Percentiles rank a stretch among this genome's conserved stretches.
phyloP scores from a whole-genome alignment of 2,113 vertebrate species.

The Azemiops feae region DNA sequence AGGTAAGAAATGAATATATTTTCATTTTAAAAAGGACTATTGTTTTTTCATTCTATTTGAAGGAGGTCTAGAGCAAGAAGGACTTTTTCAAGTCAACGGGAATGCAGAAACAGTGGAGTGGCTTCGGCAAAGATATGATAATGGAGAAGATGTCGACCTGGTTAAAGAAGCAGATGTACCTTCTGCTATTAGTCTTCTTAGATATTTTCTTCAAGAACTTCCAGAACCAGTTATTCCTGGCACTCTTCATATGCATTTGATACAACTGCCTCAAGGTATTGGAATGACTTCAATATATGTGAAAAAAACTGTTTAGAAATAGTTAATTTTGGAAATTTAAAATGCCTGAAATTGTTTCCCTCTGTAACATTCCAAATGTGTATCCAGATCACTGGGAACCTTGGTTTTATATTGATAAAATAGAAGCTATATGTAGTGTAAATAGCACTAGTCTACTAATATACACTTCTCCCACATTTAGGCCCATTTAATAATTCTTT shows the following conservation, averaged over 20 bases:
- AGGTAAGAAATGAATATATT: background rate
- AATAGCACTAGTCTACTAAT: background rate
- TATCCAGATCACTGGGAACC: background rate
- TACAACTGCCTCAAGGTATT: slow-evolving; percentile 92
- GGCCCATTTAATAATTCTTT: background rate
- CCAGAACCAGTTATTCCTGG: slow-evolving; percentile 92
- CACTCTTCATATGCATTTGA: slow-evolving; percentile 86
- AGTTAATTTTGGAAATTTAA: background rate
- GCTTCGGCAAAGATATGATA: slow-evolving; percentile 94
- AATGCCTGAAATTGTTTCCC: background rate
- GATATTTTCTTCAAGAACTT: slow-evolving; percentile 97
- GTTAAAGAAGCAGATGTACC: slow-evolving; percentile 96
- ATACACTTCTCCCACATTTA: background rate
- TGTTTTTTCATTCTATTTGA: slow-evolving; percentile 48
- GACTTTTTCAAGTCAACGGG: slow-evolving; percentile 96
- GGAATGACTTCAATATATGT: background rate
- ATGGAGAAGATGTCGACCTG: slow-evolving; percentile 92
- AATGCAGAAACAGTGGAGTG: slow-evolving; percentile 97
- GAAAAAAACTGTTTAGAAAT: background rate
- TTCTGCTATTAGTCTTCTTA: slow-evolving; percentile 93
- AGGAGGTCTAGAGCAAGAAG: slow-evolving; percentile 92
- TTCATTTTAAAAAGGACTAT: background rate
- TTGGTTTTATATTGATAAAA: background rate
- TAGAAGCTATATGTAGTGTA: background rate
- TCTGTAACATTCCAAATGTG: background rate